These are phyloP conservation scores for Halictus rubicundus DNA, from an alignment of 1,140 invertebrate genomes.

Conservation along the genomic window DNA sequence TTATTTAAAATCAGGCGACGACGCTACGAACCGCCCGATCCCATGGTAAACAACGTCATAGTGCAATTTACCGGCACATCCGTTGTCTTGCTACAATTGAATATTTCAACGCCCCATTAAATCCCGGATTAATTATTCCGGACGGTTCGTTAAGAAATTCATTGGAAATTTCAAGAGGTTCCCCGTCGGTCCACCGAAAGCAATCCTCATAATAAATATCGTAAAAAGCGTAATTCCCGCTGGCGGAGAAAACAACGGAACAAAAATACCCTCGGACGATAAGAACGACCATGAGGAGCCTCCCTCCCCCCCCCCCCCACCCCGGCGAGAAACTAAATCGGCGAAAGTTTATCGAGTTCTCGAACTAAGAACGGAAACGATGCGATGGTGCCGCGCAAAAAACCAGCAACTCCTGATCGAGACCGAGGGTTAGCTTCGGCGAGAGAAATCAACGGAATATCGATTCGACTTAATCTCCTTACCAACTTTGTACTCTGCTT, in stretches of 20 bases:
- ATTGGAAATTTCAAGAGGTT: neutral
- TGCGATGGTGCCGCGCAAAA: neutral
- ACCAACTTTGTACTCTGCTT: neutral
- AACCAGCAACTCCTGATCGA: neutral
- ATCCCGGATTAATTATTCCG: neutral
- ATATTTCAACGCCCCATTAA: neutral
- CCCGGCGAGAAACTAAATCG: constrained; percentile 20
- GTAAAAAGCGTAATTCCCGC: neutral
- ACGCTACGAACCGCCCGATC: no score
- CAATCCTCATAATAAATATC: neutral
- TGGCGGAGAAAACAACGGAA: neutral
- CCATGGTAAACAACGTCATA: no score
- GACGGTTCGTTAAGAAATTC: neutral
- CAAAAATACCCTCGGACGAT: neutral
- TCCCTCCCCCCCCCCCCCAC: no score
- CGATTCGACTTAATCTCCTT: neutral
- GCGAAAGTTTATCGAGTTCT: constrained; percentile 20
- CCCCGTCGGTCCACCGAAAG: neutral
- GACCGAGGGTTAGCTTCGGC: neutral
- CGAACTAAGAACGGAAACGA: constrained; percentile 16
- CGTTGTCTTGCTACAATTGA: neutral
- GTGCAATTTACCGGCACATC: no score
- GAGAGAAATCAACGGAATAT: neutral
- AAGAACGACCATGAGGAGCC: neutral
- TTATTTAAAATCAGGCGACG: no score